Conservation (phyloP, 2,113 vertebrate genomes). For the Pomatorhinus ruficollis region DNA sequence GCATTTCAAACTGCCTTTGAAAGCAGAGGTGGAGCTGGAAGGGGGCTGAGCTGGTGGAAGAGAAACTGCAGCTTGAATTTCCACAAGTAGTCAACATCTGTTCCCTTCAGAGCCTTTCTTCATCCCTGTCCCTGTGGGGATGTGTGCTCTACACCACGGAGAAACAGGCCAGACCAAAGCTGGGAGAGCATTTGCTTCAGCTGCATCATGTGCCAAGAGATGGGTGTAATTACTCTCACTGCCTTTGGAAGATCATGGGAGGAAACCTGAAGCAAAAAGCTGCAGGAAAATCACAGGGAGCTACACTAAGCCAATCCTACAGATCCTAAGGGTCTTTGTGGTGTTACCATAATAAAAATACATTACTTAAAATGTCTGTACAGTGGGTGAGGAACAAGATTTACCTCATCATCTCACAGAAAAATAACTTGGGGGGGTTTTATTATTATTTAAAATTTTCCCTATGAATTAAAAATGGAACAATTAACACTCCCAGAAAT, state of each 20-base stretch:
- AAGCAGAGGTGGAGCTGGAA: not conserved
- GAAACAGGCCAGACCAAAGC: not conserved
- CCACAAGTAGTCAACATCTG: not conserved
- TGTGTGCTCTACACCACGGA: not conserved
- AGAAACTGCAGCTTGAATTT: not conserved
- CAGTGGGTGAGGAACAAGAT: not conserved
- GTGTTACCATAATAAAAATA: not conserved
- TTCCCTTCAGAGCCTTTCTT: not conserved
- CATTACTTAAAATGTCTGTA: not conserved
- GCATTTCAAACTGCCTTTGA: not conserved
- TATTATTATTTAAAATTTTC: not conserved
- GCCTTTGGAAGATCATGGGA: not conserved
- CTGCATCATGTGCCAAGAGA: not conserved
- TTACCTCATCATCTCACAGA: not conserved
- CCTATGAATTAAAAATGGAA: not conserved
- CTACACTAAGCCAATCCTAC: not conserved
- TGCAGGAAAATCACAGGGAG: not conserved
- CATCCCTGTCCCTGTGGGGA: rapidly evolving
- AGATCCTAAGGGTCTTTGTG: not conserved
- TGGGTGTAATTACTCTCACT: not conserved
- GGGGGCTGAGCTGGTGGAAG: not conserved
- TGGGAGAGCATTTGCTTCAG: not conserved
- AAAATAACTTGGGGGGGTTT: not conserved
- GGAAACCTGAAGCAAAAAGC: not conserved
- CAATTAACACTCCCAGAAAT: not conserved